Evolutionary conservation across 2,888 invertebrate species (phyloP).

Genomic region (Agrotis exclamationis): DNA sequence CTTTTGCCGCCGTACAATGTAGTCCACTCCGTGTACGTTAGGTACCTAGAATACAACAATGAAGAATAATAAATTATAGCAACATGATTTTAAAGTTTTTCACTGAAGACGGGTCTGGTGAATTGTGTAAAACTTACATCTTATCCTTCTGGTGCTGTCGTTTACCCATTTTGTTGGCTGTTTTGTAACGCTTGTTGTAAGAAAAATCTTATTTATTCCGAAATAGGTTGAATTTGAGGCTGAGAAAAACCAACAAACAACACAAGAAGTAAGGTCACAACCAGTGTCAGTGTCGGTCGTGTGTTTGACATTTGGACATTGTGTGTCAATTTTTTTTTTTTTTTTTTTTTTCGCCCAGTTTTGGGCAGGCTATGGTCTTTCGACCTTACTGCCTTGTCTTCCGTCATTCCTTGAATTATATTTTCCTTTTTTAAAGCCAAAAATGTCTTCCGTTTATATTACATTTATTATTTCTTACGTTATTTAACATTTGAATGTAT

Average conservation of each 20-base stretch:
- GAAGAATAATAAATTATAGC: not conserved
- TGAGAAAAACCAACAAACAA: constrained; percentile 1
- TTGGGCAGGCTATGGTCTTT: no score
- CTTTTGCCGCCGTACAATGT: constrained; percentile 97
- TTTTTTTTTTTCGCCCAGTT: no score
- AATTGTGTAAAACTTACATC: constrained; percentile 91
- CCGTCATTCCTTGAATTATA: no score
- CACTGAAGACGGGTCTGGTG: not conserved
- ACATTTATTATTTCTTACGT: no score
- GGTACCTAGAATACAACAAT: constrained; percentile 91
- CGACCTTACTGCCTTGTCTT: no score
- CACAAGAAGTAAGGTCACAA: no score
- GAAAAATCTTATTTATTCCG: not conserved
- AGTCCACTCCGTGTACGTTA: constrained; percentile 97
- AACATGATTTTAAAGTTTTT: no score
- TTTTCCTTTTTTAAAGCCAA: no score
- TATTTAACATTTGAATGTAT: no score
- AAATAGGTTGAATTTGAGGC: not conserved
- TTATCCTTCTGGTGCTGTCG: constrained; percentile 98
- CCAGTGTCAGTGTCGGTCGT: not conserved
- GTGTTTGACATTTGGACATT: no score
- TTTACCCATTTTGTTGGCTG: constrained; percentile 95
- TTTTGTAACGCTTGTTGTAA: not conserved
- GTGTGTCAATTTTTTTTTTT: no score
- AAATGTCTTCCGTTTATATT: no score